Percentiles rank a stretch among this genome's conserved stretches.
phyloP scores from a whole-genome alignment of 2,113 vertebrate species.

The Macquaria ambigua region DNA sequence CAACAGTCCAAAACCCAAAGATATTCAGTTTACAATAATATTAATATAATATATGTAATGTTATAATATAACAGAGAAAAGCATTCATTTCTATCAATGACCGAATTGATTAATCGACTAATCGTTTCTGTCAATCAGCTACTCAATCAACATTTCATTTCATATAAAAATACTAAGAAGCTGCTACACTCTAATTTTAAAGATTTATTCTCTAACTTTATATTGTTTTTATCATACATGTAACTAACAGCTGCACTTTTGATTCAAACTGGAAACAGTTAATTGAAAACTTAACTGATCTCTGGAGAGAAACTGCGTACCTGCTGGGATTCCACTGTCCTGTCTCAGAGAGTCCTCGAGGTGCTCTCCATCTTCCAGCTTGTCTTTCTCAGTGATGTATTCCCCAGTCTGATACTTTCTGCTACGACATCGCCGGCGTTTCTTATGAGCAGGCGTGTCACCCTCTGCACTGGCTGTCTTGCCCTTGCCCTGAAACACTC shows the following conservation, averaged over 20 bases:
- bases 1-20: not conserved
- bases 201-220: not conserved
- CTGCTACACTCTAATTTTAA: not conserved
- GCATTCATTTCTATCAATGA: too few relatives aligned
- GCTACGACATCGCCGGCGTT: conserved; percentile 92
- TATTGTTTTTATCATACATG: not conserved
- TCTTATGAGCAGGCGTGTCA: conserved; percentile 86
- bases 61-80: too few relatives aligned
- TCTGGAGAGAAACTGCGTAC: conserved; percentile 50
- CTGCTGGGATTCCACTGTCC: conserved; percentile 85
- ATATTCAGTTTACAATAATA: not conserved
- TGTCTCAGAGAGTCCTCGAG: conserved; percentile 76
- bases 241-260: conserved; percentile 15
- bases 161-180: not conserved
- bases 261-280: conserved; percentile 29
- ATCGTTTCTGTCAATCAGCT: not conserved
- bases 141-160: not conserved
- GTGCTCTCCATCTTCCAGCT: conserved; percentile 79
- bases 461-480: conserved; percentile 55
- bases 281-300: conserved; percentile 1
- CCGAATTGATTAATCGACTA: not conserved
- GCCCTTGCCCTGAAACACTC: conserved; percentile 58
- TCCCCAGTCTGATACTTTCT: conserved; percentile 96
- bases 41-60: not conserved
- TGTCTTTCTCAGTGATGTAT: conserved; percentile 91